Evolutionary conservation across 2,797 vertebrate species (phyloP).

Genomic region (Lepus oiostolus): DNA sequence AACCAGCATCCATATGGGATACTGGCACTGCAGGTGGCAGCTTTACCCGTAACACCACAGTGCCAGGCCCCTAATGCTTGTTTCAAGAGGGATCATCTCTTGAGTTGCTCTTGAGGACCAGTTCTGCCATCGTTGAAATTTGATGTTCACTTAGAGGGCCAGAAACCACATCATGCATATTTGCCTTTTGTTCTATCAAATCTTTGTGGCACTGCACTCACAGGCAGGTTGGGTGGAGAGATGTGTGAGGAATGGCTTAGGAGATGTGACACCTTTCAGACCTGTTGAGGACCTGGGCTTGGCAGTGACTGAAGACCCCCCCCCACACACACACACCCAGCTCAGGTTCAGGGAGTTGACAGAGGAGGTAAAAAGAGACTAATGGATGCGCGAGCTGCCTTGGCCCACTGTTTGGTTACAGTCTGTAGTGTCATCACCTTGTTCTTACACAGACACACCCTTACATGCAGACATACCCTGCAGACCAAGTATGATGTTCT

Average conservation of each 20-base stretch:
- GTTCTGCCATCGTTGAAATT: background rate
- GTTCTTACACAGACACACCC: background rate
- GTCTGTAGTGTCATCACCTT: background rate
- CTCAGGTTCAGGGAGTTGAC: background rate
- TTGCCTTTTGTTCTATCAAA: background rate
- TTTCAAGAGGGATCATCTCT: background rate
- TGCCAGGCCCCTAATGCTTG: accelerated
- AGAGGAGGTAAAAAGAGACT: background rate
- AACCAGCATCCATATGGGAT: too few species aligned
- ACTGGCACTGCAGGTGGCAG: too few species aligned
- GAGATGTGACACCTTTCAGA: background rate
- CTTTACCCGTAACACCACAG: too few species aligned
- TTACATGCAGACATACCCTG: background rate
- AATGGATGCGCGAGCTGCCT: accelerated
- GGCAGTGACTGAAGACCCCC: too few species aligned
- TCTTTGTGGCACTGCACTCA: background rate
- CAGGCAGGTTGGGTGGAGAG: background rate
- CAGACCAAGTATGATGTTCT: background rate
- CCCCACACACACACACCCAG: too few species aligned
- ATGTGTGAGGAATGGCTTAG: background rate
- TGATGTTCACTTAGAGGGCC: background rate
- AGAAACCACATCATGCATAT: accelerated
- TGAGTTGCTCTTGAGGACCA: background rate
- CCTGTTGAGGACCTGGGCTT: accelerated
- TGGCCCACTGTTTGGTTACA: accelerated